Conservation (phyloP, 1,140 invertebrate species). For the Hetaerina americana region DNA sequence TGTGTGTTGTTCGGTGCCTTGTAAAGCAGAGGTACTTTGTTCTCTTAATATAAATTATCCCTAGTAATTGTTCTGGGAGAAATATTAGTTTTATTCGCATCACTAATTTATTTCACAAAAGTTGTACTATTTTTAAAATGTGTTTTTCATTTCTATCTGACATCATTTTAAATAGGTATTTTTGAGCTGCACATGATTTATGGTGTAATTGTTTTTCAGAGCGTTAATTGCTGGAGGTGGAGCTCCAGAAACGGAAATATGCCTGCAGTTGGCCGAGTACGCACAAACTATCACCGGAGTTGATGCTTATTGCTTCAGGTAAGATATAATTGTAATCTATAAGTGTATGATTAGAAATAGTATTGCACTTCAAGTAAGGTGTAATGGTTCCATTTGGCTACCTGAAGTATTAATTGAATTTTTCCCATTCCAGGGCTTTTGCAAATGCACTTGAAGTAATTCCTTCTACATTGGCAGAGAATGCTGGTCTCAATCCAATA, state of each 20-base stretch:
- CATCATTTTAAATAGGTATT: neutral
- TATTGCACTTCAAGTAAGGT: neutral
- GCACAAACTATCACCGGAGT: constrained; percentile 78
- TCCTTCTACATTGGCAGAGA: constrained; percentile 96
- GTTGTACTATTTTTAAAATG: no score
- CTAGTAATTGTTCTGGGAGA: no score
- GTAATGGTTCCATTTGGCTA: neutral
- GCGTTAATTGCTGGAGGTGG: constrained; percentile 90
- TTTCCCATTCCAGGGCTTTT: constrained; percentile 53
- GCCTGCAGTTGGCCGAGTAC: constrained; percentile 67
- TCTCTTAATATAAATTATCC: no score
- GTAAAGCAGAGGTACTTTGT: constrained; percentile 64
- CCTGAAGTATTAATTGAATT: neutral
- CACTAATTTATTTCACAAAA: no score
- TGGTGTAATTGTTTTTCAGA: constrained; percentile 24
- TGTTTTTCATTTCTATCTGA: neutral
- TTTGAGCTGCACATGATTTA: neutral
- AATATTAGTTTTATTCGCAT: no score
- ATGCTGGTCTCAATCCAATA: constrained; percentile 97
- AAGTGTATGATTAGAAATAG: neutral
- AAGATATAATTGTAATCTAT: constrained; percentile 2
- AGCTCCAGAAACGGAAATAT: constrained; percentile 91
- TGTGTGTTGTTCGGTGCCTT: constrained; percentile 94
- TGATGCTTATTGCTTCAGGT: constrained; percentile 80
- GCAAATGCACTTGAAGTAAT: constrained; percentile 94